Conservation (phyloP, 2,797 vertebrate species). For the Platyrinchus mystaceus region DNA sequence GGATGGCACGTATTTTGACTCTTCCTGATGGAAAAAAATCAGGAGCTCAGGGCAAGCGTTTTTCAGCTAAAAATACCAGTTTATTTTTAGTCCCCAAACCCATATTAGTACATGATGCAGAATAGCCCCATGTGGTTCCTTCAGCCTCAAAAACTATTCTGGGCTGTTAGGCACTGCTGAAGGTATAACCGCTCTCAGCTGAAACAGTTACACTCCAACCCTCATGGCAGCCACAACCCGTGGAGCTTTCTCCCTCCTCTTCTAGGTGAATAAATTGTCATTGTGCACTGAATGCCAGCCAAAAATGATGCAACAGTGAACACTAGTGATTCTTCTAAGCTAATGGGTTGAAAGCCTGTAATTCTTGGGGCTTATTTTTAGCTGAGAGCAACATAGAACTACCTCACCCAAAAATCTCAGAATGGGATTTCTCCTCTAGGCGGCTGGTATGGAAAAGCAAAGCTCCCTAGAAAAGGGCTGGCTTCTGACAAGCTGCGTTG, state of each 20-base stretch:
- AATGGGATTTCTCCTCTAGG: background rate
- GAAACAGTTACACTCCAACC: background rate
- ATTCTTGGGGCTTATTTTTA: background rate
- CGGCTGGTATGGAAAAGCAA: background rate
- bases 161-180: background rate
- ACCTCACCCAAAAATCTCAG: background rate
- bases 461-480: background rate
- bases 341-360: background rate
- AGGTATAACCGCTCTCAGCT: background rate
- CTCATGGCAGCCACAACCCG: background rate
- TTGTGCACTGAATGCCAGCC: background rate
- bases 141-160: background rate
- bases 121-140: background rate
- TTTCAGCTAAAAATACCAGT: background rate
- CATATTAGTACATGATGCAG: background rate
- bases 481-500: background rate
- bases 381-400: background rate
- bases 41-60: background rate
- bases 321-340: background rate
- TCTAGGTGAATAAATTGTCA: background rate
- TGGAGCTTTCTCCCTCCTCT: background rate
- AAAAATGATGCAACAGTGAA: background rate
- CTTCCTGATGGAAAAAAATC: background rate
- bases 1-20: background rate
- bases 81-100: constrained; percentile 36